Evolutionary conservation across 2,888 invertebrate species (phyloP), one percentile per base, ranked within the genome.

Genomic region (Dichetophora obliterata): DNA sequence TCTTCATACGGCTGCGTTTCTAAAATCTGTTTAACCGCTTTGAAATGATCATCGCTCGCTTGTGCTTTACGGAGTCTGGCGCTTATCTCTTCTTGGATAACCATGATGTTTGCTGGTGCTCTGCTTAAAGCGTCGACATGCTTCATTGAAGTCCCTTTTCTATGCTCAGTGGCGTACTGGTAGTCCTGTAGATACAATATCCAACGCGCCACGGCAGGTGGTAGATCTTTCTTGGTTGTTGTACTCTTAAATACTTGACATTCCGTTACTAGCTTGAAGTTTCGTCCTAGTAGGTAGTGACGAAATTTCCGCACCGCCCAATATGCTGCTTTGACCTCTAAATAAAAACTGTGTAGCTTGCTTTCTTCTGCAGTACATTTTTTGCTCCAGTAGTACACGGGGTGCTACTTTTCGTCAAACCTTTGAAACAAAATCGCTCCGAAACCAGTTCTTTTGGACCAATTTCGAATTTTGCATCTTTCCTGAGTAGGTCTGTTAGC

Each of bases 321-420:
- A 31, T 5, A 31, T 5, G 31, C 31, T 31, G 31, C 31, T 31
- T 31, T 31, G 3, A 5, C 5, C 5, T 84, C 82, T 22, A 84
- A 54, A 57, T 82, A 80, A 22, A 84, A 84, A 80, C 76, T 76
- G 31, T 79, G 79, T 19, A 75, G 48, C 19, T 37, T 78, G 19
- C 75, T 37, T 31, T 80, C 76, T 8, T 57, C 61, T 3, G 70
- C 66, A 3, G n/a, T n/a, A n/a, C 75, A 75, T 69, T 76, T 74
- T 24, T 79, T 77, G 52, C 74, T 78, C 59, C 74, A 76, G 54
- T 27, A 79, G 22, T 43, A 78, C 5, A 80, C 77, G 0, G 78
- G 82, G 37, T 80, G 80, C 11, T 76, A 74, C 19, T 77, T 77
- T 19, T 70, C 74, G 54, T 27, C 24, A 50, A 31, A 31, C 31